phyloP scores from a whole-genome alignment of 2,888 invertebrate species.

The Dryadula phaetusa region DNA sequence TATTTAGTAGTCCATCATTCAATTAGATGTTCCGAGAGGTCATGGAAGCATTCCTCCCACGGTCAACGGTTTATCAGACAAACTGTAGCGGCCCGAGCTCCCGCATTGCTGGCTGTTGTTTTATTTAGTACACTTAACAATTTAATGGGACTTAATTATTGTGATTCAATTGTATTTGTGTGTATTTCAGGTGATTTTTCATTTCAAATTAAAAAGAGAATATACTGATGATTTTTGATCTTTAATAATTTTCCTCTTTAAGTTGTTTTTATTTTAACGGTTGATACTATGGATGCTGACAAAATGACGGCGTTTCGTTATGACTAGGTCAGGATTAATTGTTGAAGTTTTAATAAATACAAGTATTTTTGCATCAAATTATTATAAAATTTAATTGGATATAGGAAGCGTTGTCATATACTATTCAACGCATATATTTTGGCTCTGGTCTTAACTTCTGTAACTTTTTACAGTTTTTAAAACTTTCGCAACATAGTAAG shows the following conservation, averaged over 20 bases:
- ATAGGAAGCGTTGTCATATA: too few species aligned
- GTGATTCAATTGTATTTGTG: slow-evolving; percentile 4
- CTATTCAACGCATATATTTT: too few species aligned
- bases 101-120: slow-evolving; percentile 43
- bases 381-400: background rate
- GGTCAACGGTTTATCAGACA: slow-evolving; percentile 51
- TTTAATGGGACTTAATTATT: slow-evolving; percentile 23
- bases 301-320: background rate
- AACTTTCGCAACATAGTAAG: background rate
- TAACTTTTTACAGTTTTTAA: background rate
- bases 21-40: slow-evolving; percentile 70
- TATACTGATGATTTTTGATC: background rate
- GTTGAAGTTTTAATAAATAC: background rate
- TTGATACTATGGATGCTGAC: background rate
- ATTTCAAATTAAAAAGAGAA: background rate
- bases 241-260: too few species aligned
- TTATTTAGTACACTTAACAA: slow-evolving; percentile 35
- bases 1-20: slow-evolving; percentile 62
- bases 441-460: background rate
- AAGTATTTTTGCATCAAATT: background rate
- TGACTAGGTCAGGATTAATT: slow-evolving; percentile 7
- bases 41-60: slow-evolving; percentile 71
- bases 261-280: background rate
- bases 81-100: slow-evolving; percentile 50
- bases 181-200: background rate